Evolutionary conservation across 1,140 invertebrate genomes (phyloP), one percentile per base, ranked within the genome.

Genomic region (Cataglyphis hispanica): DNA sequence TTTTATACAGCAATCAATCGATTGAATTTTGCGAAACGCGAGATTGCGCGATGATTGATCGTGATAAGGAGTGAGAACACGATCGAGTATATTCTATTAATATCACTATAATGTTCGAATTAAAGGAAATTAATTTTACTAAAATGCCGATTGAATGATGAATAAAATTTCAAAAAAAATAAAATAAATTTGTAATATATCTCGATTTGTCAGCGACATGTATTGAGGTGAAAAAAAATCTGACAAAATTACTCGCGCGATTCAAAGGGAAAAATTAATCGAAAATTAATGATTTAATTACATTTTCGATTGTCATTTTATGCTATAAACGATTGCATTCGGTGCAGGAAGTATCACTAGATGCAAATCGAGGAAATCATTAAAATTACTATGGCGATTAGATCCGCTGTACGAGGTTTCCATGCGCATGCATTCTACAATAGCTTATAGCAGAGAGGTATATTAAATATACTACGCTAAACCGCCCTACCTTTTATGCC

Each of bases 381-480:
- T 53, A 37, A 63, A 61, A 75, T 75, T 75, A 64, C 56, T 13
- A 19, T 19, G 22, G 40, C 43, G 58, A 75, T 84, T 74, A 63
- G 81, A 56, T 31, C 6, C 53, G 66, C 69, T 27, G 7, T 37
- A 25, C 37, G 56, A 60, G 72, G 4, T 6, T 50, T 50, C 13
- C 31, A 56, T 8, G 61, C 27, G 43, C 76, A 61, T 19, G 76
- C 77, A 69, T 25, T 34, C 22, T 34, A 22, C 76, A 27, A 3
- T 27, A 8, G 16, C 46, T 25, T 53, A 25, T 37, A 13, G 19
- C 43, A 25, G 16, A 31, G n/a, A n/a, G 53, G 22, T 70, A 25
- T 75, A 84, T 84, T 84, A 84, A 84, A 75, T 75, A 34, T 70
- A 75, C 46, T 70, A 22, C 37, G 56, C 70, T 84, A 61, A 75